Conservation (phyloP, 2,113 vertebrate genomes). For the Crotophaga sulcirostris region DNA sequence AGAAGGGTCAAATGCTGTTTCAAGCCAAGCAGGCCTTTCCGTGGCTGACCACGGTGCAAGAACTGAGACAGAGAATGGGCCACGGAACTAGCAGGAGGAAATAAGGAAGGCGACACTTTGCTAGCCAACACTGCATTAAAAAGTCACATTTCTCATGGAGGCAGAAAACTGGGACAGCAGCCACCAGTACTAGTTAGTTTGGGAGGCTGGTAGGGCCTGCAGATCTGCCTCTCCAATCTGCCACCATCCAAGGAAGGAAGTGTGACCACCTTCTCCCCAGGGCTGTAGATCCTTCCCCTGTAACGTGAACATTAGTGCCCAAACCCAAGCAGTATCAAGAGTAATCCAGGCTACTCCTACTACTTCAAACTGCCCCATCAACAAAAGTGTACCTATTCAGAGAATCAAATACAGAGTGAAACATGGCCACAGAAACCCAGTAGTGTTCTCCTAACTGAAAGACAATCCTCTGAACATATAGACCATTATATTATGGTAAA, state of each 20-base stretch:
- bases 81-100: not conserved
- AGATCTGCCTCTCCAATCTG: not conserved
- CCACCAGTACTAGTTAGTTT: not conserved
- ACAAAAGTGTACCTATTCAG: not conserved
- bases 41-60: not conserved
- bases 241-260: not conserved
- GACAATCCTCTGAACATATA: not conserved
- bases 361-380: not conserved
- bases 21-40: not conserved
- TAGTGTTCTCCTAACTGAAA: not conserved
- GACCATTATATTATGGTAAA: not conserved
- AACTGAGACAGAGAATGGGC: not conserved
- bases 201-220: not conserved
- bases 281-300: not conserved
- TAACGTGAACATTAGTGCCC: not conserved
- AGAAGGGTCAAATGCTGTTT: not conserved
- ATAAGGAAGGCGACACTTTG: not conserved
- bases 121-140: not conserved
- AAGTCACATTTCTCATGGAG: not conserved
- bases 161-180: not conserved
- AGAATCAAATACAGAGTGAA: not conserved
- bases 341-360: not conserved
- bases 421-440: not conserved
- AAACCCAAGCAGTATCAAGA: not conserved
- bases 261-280: not conserved